Percentiles rank a stretch among this genome's conserved stretches.
These are phyloP conservation scores for Trichoplusia ni DNA, from an alignment of 1,140 invertebrate genomes.

Conservation along the genomic window DNA sequence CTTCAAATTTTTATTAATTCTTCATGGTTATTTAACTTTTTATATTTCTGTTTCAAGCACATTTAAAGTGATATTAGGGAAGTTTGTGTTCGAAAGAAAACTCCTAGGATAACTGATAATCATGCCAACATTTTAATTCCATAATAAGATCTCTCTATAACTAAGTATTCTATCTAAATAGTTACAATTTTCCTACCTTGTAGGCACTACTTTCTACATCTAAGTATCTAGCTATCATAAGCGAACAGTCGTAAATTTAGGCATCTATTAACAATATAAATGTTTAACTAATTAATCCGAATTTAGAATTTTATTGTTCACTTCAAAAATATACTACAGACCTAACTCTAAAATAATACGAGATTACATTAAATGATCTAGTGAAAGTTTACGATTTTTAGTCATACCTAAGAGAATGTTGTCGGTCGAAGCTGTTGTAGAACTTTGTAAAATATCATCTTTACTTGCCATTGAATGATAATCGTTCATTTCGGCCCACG, in stretches of 20 bases:
- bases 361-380: conserved; percentile 61
- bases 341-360: conserved; percentile 35
- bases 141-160: conserved; percentile 22
- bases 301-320: conserved; percentile 45
- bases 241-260: conserved; percentile 48
- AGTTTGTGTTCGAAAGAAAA: conserved; percentile 3
- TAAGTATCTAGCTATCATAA: conserved; percentile 42
- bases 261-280: conserved; percentile 47
- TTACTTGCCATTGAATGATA: conserved; percentile 77
- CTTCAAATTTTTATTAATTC: conserved; percentile 19
- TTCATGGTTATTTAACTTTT: conserved; percentile 8
- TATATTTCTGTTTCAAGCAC: too few relatives aligned
- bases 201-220: conserved; percentile 28
- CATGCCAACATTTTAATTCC: conserved; percentile 56
- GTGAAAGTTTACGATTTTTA: conserved; percentile 65
- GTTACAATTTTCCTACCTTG: conserved; percentile 30
- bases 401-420: conserved; percentile 75
- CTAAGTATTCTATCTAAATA: conserved; percentile 29
- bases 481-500: conserved; percentile 77
- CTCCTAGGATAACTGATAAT: conserved; percentile 39
- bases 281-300: conserved; percentile 37
- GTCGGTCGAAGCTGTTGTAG: conserved; percentile 73
- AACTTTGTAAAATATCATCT: conserved; percentile 73
- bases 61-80: too few relatives aligned
- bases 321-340: conserved; percentile 31